Conservation (phyloP, 2,888 invertebrate species). For the Synanthedon vespiformis region DNA sequence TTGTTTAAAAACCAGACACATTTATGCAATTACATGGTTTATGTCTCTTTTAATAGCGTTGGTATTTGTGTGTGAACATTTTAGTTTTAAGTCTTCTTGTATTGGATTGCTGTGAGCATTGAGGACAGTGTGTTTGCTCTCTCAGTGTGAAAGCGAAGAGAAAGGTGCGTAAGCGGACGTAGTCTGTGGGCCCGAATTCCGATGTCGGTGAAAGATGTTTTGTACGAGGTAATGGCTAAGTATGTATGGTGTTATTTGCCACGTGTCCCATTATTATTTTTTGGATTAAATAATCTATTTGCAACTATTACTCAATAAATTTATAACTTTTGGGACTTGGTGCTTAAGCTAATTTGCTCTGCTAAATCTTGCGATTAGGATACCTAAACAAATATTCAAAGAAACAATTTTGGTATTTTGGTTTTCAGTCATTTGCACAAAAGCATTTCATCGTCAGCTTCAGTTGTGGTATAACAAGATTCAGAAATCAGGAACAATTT, state of each 20-base stretch:
- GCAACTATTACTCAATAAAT: too few species aligned
- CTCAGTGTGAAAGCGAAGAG: conserved; percentile 52
- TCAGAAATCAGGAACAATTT: too few species aligned
- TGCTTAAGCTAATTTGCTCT: too few species aligned
- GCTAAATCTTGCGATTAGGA: too few species aligned
- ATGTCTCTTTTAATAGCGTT: too few species aligned
- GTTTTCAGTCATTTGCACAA: too few species aligned
- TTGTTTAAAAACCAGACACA: not conserved
- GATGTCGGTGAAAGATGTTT: conserved; percentile 40
- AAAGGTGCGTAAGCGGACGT: conserved; percentile 39
- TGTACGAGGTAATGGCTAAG: conserved; percentile 17
- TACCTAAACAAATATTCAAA: too few species aligned
- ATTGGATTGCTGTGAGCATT: conserved; percentile 14
- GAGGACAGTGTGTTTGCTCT: conserved; percentile 47
- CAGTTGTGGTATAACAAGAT: too few species aligned
- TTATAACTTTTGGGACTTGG: too few species aligned
- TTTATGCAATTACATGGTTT: too few species aligned
- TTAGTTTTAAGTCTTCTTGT: conserved; percentile 12
- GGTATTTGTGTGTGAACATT: not conserved
- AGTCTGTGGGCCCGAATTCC: conserved; percentile 45
- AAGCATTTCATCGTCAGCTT: too few species aligned
- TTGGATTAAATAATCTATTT: not conserved
- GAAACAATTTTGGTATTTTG: too few species aligned
- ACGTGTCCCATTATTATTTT: not conserved
- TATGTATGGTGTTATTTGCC: conserved; percentile 12